Base-by-base conservation (phyloP, 2,113 vertebrate species). In the Microcebus lehilahytsara region DNA sequence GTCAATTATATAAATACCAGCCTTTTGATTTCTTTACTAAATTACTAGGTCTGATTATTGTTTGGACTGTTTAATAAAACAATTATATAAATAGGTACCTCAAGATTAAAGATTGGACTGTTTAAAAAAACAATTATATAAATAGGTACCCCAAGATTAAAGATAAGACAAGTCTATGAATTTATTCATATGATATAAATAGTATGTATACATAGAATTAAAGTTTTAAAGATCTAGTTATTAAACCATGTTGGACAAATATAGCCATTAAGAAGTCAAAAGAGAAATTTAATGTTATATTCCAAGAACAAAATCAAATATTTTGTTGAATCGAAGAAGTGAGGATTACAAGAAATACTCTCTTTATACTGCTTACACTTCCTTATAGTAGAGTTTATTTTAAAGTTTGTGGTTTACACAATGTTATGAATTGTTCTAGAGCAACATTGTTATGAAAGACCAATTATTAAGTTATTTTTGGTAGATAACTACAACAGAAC, bases 161-260 rank as follows among this genome's bases (percentile, higher is more conserved):
- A 85, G 1, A 19, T n/a, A 93, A 95, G 58, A 25, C 40, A 84
- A 62, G 32, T 49, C 60, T 69, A 11, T 85, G 20, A 88, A 96
- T 75, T 96, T 79, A 83, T 84, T 87, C 72, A 66, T 81, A 11
- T 81, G n/a, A 40, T 66, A 71, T 14, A 96, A 93, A 75, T 93
- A 32, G 8, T 89, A 30, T 62, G 6, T 89, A 37, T 62, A 64
- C 17, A 86, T 5, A 9, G 14, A 74, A 67, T 6, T 64, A 85
- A 80, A 89, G 87, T 40, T 86, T 87, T 83, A 74, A 94, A 84
- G n/a, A 77, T 72, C 37, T 84, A 34, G 9, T 92, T 92, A 93
- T 95, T 90, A 96, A 94, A 75, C 2, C 11, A 53, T 42, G 4
- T 84, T 77, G 22, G 17, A 92, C 37, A 96, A 92, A 79, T 53